Percentiles rank a stretch among this genome's conserved stretches.
phyloP scores from a whole-genome alignment of 2,113 vertebrate genomes.

The Henicopernis longicauda region DNA sequence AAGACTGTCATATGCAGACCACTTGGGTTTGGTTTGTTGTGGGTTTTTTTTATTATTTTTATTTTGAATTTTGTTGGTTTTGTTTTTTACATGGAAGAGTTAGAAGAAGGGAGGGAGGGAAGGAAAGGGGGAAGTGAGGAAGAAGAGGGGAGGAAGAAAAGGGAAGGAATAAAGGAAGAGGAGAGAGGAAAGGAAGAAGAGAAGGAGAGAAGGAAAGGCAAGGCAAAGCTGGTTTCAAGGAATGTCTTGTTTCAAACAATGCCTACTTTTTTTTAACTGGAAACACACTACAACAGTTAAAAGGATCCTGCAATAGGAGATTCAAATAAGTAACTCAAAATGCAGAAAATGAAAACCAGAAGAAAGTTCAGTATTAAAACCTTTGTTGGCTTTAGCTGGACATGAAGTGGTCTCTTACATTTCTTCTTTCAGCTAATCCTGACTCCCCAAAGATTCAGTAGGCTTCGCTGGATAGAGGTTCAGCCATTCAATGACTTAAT shows the following conservation, averaged over 20 bases:
- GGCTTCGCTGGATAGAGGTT: not conserved
- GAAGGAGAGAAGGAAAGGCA: not conserved
- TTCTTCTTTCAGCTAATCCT: conserved; percentile 43
- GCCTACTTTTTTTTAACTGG: not conserved
- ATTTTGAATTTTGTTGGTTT: not conserved
- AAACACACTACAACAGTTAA: not conserved
- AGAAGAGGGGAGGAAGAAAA: fast-evolving
- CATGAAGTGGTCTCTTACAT: conserved; percentile 2
- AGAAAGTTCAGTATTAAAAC: conserved; percentile 23
- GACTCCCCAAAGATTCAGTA: conserved; percentile 5
- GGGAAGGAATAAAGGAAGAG: not conserved
- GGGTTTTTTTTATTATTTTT: not conserved
- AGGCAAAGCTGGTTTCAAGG: not conserved
- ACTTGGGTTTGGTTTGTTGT: not conserved
- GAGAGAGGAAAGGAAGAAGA: not conserved
- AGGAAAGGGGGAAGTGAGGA: not conserved
- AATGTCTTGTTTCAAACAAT: not conserved
- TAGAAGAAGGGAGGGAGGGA: not conserved
- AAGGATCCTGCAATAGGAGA: not conserved
- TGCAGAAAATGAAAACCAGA: conserved; percentile 51
- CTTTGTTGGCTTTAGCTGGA: not conserved
- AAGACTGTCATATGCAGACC: not conserved
- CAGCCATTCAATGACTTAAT: conserved; percentile 16
- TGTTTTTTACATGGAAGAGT: not conserved
- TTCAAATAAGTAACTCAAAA: conserved; percentile 20